A percentile compares a stretch with the other conserved stretches of the same genome.
phyloP scores from a whole-genome alignment of 2,888 invertebrate species.

The Brenthis ino region DNA sequence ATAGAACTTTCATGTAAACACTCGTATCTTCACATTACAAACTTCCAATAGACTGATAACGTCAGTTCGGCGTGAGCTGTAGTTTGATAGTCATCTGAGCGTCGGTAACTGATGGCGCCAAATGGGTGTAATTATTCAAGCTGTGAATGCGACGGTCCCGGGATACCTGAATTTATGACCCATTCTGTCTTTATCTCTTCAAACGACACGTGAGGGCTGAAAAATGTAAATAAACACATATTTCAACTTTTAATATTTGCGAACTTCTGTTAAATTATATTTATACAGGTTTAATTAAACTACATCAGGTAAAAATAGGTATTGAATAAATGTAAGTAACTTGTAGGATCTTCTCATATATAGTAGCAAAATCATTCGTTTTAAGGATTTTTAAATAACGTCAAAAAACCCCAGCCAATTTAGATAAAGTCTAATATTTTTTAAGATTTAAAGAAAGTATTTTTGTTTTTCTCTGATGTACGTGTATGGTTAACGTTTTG shows the following conservation, averaged over 20 bases:
- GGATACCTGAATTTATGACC: slow-evolving; percentile 39
- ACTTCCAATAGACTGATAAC: slow-evolving; percentile 7
- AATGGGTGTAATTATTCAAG: slow-evolving; percentile 35
- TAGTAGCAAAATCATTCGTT: too few relatives aligned
- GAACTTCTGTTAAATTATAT: not conserved
- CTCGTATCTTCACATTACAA: not conserved
- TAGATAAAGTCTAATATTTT: too few relatives aligned
- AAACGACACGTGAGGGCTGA: slow-evolving; percentile 2
- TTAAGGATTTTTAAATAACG: too few relatives aligned
- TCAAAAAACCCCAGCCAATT: too few relatives aligned
- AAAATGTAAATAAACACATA: slow-evolving; percentile 2
- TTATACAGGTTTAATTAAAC: too few relatives aligned
- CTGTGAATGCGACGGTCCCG: slow-evolving; percentile 29
- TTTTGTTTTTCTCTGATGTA: too few relatives aligned
- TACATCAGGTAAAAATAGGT: too few relatives aligned
- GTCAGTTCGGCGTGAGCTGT: slow-evolving; percentile 8
- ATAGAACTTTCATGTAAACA: not conserved
- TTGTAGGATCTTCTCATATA: too few relatives aligned
- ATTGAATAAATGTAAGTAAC: too few relatives aligned
- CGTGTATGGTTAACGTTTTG: too few relatives aligned
- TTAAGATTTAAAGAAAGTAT: too few relatives aligned
- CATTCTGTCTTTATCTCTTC: slow-evolving; percentile 22
- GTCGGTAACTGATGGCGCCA: slow-evolving; percentile 31
- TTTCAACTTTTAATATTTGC: not conserved
- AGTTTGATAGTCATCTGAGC: slow-evolving; percentile 23